phyloP scores from a whole-genome alignment of 2,797 vertebrate species.

The Acestrorhynchus altus region DNA sequence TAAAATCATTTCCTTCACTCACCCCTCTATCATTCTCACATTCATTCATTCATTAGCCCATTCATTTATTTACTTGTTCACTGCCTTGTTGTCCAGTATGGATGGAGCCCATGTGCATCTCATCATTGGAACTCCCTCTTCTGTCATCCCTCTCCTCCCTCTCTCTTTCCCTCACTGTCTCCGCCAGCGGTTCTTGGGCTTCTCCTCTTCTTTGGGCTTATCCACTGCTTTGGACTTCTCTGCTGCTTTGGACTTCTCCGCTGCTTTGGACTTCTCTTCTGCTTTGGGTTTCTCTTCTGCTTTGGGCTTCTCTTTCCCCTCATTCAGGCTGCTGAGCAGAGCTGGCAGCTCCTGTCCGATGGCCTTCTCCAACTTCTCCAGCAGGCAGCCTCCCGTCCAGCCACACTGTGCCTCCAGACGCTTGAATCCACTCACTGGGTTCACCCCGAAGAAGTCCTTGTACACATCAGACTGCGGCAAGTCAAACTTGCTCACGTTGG shows the following conservation, averaged over 20 bases:
- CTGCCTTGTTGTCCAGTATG: slow-evolving; percentile 32
- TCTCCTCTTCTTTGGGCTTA: slow-evolving; percentile 63
- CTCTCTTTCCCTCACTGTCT: slow-evolving; percentile 68
- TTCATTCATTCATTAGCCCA: not conserved
- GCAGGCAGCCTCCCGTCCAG: slow-evolving; percentile 93
- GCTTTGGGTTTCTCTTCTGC: slow-evolving; percentile 24
- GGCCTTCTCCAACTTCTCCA: slow-evolving; percentile 96
- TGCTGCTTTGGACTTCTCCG: slow-evolving; percentile 66
- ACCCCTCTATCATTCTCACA: not conserved
- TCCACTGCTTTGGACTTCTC: no score
- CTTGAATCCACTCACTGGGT: slow-evolving; percentile 91
- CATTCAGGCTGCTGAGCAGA: slow-evolving; percentile 86
- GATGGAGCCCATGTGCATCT: slow-evolving; percentile 27
- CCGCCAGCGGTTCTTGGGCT: slow-evolving; percentile 79
- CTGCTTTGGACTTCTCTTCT: slow-evolving; percentile 59
- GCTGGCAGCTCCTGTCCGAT: slow-evolving; percentile 94
- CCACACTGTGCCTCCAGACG: slow-evolving; percentile 91
- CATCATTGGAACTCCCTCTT: not conserved
- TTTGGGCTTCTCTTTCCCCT: slow-evolving; percentile 55
- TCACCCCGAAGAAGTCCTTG: slow-evolving; percentile 98
- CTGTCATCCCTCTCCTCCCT: not conserved
- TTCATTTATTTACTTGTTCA: slow-evolving; percentile 19
- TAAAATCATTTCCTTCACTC: no score
- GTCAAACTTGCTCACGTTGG: slow-evolving; percentile 99
- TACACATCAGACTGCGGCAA: slow-evolving; percentile 95